Evolutionary conservation across 2,888 invertebrate genomes (phyloP), one percentile per base, ranked within the genome.

Genomic region (Dryococelus australis): DNA sequence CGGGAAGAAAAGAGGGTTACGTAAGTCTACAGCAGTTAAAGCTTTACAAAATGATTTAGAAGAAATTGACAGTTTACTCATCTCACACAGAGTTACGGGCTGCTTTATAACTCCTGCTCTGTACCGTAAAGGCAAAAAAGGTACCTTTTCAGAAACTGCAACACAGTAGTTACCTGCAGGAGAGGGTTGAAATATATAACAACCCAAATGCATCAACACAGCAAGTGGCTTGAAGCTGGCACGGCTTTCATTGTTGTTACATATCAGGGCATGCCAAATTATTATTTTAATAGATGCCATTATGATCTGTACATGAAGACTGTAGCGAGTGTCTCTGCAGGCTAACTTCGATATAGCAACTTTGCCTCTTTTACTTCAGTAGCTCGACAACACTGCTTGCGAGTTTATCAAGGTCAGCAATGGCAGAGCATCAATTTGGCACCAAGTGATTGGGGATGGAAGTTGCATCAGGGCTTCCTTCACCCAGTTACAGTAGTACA

Each of bases 381-480:
- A 27, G n/a, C 43, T 8, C 28, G 83, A 83, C 83, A 83, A n/a
- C 83, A 28, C 83, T 10, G 20, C 24, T 6, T 35, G 13, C 13
- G 35, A 27, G 28, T 83, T 24, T 20, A 35, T 35, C 9, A 83
- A 83, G 65, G 6, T n/a, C 35, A 83, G 83, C 9, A 16, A 35
- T n/a, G n/a, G n/a, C n/a, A n/a, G n/a, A n/a, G n/a, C n/a, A n/a
- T n/a, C n/a, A n/a, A n/a, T n/a, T n/a, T 83, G 83, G 83, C 8
- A 12, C 83, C 83, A 28, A 28, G 20, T 35, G 83, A 83, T 10
- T 83, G 83, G 83, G 83, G 83, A 83, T 83, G 83, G 28, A 83
- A 35, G 24, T 4, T 27, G 16, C 28, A 83, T 26, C 13, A 83
- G 3, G 5, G 43, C 12, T n/a, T 28, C 35, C 43, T 35, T 35